These are phyloP conservation scores for Symphodus melops DNA, from an alignment of 2,113 vertebrate genomes.

Conservation along the genomic window DNA sequence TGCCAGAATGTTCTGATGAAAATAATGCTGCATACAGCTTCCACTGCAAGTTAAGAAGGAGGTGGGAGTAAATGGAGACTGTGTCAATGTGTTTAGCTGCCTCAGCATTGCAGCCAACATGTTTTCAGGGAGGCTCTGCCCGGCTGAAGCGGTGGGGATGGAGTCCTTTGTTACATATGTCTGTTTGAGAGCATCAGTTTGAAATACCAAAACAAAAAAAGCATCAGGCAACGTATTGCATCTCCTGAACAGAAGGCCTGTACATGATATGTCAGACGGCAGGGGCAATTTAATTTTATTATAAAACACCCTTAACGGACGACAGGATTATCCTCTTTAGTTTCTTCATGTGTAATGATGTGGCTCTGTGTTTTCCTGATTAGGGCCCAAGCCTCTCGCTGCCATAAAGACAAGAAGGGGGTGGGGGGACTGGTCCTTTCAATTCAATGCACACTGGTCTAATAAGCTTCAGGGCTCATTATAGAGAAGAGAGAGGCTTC, in stretches of 20 bases:
- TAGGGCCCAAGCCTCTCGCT: constrained; percentile 56
- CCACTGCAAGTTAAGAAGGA: neutral
- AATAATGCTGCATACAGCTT: neutral
- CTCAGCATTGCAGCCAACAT: constrained; percentile 13
- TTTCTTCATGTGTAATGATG: constrained; percentile 79
- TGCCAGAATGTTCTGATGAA: neutral
- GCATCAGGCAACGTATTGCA: constrained; percentile 15
- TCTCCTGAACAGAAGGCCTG: constrained; percentile 35
- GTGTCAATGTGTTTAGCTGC: constrained; percentile 31
- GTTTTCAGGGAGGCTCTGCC: constrained; percentile 21
- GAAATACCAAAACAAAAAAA: neutral
- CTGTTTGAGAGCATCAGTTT: constrained; percentile 4
- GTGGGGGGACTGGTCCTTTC: constrained; percentile 53
- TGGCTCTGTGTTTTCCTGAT: constrained; percentile 79
- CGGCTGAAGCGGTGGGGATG: neutral
- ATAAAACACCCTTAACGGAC: constrained; percentile 61
- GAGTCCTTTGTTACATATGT: constrained; percentile 24
- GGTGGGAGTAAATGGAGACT: constrained; percentile 3
- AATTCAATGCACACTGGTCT: constrained; percentile 72
- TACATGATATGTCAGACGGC: constrained; percentile 53
- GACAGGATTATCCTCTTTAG: constrained; percentile 72
- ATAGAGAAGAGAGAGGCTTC: constrained; percentile 66
- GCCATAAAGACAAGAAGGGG: constrained; percentile 56
- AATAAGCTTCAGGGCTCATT: constrained; percentile 80
- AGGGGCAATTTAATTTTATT: constrained; percentile 72